Conservation (phyloP, 2,113 vertebrate species). For the Megaptera novaeangliae region DNA sequence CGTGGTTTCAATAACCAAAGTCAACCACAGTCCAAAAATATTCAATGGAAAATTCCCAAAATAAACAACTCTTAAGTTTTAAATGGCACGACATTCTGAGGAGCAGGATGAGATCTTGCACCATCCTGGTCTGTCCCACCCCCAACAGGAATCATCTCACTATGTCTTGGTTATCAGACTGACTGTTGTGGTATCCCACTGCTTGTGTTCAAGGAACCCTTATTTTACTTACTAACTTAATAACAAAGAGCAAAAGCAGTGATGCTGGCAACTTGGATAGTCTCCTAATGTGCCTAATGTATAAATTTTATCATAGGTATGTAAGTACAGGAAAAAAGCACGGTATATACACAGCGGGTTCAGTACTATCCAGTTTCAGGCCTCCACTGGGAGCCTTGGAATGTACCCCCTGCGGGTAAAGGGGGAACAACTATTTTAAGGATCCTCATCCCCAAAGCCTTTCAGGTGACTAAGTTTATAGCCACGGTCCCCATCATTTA, state of each 20-base stretch:
- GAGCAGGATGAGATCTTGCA: background rate
- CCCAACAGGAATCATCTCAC: background rate
- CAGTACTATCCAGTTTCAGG: background rate
- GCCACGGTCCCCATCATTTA: background rate
- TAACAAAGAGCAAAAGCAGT: background rate
- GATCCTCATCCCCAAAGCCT: background rate
- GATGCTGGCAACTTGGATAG: background rate
- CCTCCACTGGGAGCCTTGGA: background rate
- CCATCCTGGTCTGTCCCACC: fast-evolving
- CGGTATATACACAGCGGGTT: background rate
- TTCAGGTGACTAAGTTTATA: background rate
- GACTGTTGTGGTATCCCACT: background rate
- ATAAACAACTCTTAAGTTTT: background rate
- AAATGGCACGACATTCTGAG: background rate
- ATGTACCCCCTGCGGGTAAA: too few relatives aligned
- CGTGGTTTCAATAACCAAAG: background rate
- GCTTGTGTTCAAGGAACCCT: background rate
- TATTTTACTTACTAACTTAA: background rate
- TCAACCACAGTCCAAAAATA: background rate
- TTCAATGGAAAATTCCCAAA: background rate
- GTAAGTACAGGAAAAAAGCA: background rate
- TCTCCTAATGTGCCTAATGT: background rate
- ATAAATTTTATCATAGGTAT: background rate
- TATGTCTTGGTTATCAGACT: background rate
- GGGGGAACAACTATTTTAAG: background rate